A percentile compares a stretch with the other conserved stretches of the same genome.
Evolutionary conservation across 2,888 invertebrate genomes (phyloP).

Genomic region (Silvanus unidentatus): DNA sequence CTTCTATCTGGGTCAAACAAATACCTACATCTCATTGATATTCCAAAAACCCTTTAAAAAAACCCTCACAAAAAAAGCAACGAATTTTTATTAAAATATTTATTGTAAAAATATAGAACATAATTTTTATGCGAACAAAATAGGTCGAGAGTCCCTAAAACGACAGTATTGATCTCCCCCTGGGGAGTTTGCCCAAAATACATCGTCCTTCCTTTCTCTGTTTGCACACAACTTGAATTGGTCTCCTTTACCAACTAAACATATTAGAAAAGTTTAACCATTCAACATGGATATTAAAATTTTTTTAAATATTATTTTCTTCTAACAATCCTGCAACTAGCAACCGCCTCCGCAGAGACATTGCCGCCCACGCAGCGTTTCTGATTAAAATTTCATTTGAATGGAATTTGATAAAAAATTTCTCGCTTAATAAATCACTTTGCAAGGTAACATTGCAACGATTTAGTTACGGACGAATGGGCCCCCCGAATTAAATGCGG

Average conservation of each 20-base stretch:
- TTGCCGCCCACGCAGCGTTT: too few species aligned
- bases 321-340: too few species aligned
- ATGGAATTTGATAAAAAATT: too few species aligned
- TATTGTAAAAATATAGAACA: background rate
- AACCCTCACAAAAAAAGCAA: too few species aligned
- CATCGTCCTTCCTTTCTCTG: slow-evolving; percentile 21
- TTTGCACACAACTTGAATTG: slow-evolving; percentile 16
- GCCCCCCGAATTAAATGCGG: slow-evolving; percentile 20
- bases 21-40: too few species aligned
- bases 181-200: slow-evolving; percentile 27
- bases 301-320: background rate
- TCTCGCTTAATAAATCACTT: too few species aligned
- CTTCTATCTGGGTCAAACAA: too few species aligned
- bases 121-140: slow-evolving; percentile 14
- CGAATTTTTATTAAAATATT: too few species aligned
- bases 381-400: too few species aligned
- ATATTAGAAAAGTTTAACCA: background rate
- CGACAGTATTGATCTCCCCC: slow-evolving; percentile 30
- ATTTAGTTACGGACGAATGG: slow-evolving; percentile 20
- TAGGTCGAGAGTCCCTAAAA: slow-evolving; percentile 28
- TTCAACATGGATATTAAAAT: background rate
- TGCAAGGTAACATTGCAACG: background rate
- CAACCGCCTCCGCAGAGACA: too few species aligned
- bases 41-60: too few species aligned
- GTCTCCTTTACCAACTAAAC: background rate